Evolutionary conservation across 2,888 invertebrate genomes (phyloP), one percentile per base, ranked within the genome.

Genomic region (Pandemis corylana): DNA sequence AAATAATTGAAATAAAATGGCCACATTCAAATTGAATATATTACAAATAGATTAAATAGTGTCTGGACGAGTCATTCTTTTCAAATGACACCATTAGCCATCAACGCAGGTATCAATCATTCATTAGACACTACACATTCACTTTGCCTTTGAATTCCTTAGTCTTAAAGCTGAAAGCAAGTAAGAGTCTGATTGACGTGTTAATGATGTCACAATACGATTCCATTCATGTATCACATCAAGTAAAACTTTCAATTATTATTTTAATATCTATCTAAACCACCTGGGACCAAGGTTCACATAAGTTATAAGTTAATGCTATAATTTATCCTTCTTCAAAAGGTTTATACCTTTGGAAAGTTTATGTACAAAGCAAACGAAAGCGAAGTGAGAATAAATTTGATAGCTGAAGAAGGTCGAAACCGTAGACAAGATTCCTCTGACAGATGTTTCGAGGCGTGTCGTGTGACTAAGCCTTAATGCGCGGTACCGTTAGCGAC

Each of bases 371-470:
- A 53, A 56, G 41, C 51, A 49, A 72, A 68, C 63, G 72, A 64
- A 73, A 73, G 64, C 46, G 72, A 72, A 62, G 67, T 53, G 51
- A 15, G 62, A 51, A 66, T 71, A 65, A 20, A 66, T 72, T 72
- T 66, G 61, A 85, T 88, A 87, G 90, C 87, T 85, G 85, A 89
- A 91, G 85, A 89, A 91, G 88, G 83, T 82, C 85, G 90, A 87
- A 90, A 90, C 89, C 66, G 51, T 51, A 61, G 85, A 78, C 74
- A 72, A 66, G 69, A 71, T 77, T 77, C 76, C 76, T 70, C 78
- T 70, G 13, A 79, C 79, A 80, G 82, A 84, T 83, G 70, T 61
- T 63, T 53, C 36, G 62, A 76, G 71, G 72, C 56, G 72, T 81
- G 79, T 78, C 82, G 78, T 88, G 86, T 87, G 89, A 86, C 89